These are phyloP conservation scores for Oikopleura dioica DNA, from an alignment of 23 tunicate species.

Conservation along the genomic window DNA sequence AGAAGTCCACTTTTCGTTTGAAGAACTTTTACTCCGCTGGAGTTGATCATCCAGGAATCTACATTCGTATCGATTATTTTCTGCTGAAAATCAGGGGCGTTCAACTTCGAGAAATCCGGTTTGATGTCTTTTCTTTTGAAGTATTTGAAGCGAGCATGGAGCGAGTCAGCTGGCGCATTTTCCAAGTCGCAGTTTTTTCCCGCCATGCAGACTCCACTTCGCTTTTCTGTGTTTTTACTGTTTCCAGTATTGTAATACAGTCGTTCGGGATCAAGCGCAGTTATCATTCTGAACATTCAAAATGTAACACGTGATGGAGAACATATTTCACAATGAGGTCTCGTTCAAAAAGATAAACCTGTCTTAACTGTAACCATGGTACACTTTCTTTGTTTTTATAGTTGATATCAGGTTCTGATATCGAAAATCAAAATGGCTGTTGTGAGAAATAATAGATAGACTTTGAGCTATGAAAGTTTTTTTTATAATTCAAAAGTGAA, in stretches of 20 bases:
- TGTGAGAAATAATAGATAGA: too few species aligned
- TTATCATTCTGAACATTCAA: too few species aligned
- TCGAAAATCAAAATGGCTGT: too few species aligned
- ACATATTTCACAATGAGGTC: too few species aligned
- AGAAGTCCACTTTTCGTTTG: not conserved
- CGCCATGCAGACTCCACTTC: not conserved
- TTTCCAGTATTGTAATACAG: slow-evolving; percentile 11
- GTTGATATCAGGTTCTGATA: too few species aligned
- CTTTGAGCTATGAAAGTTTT: too few species aligned
- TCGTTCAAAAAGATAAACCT: too few species aligned
- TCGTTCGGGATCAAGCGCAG: slow-evolving; percentile 2
- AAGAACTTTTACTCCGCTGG: not conserved
- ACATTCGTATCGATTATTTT: not conserved
- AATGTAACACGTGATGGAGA: too few species aligned
- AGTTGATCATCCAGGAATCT: not conserved
- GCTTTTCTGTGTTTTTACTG: not conserved
- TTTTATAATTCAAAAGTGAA: too few species aligned
- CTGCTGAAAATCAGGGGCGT: not conserved
- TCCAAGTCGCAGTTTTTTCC: not conserved
- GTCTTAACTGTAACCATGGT: too few species aligned
- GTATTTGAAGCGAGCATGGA: not conserved
- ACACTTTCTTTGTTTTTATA: too few species aligned
- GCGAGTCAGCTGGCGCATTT: slow-evolving; percentile 3
- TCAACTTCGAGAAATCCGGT: not conserved
- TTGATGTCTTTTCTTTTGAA: not conserved